A percentile compares a stretch with the other conserved stretches of the same genome.
Conservation (phyloP, 2,888 invertebrate genomes). For the Capitulum mitella region DNA sequence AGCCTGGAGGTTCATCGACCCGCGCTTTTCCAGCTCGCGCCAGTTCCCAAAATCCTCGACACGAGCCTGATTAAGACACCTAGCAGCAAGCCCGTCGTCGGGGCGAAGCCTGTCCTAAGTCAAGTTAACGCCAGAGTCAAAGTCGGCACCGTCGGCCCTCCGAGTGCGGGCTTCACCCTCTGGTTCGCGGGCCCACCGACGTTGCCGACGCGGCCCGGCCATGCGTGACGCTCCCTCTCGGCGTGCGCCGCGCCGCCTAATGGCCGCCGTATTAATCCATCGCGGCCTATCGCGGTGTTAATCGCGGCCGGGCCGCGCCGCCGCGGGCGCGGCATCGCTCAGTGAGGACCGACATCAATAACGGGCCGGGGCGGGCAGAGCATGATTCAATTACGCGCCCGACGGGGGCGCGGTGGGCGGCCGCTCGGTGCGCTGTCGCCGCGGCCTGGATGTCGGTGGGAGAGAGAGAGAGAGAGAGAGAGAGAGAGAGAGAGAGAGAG, state of each 20-base stretch:
- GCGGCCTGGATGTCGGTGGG: neutral
- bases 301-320: slow-evolving; percentile 32
- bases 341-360: neutral
- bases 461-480: slow-evolving; percentile 9
- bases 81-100: too few species aligned
- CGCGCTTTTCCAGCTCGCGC: too few species aligned
- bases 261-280: slow-evolving; percentile 33
- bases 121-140: too few species aligned
- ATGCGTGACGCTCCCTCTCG: slow-evolving; percentile 32
- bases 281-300: slow-evolving; percentile 36
- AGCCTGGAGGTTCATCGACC: too few species aligned
- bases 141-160: too few species aligned
- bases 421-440: neutral
- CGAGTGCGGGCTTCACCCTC: too few species aligned
- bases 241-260: slow-evolving; percentile 34
- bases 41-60: too few species aligned
- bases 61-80: too few species aligned
- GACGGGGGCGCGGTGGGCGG: neutral
- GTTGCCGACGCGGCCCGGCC: slow-evolving; percentile 36
- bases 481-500: slow-evolving; percentile 22
- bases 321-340: slow-evolving; percentile 34
- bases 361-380: neutral
- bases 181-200: too few species aligned
- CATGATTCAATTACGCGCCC: slow-evolving; percentile 20
- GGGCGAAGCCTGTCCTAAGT: too few species aligned